Evolutionary conservation across 2,113 vertebrate genomes (phyloP), one percentile per base, ranked within the genome.

Genomic region (Leptobrachium leishanense): DNA sequence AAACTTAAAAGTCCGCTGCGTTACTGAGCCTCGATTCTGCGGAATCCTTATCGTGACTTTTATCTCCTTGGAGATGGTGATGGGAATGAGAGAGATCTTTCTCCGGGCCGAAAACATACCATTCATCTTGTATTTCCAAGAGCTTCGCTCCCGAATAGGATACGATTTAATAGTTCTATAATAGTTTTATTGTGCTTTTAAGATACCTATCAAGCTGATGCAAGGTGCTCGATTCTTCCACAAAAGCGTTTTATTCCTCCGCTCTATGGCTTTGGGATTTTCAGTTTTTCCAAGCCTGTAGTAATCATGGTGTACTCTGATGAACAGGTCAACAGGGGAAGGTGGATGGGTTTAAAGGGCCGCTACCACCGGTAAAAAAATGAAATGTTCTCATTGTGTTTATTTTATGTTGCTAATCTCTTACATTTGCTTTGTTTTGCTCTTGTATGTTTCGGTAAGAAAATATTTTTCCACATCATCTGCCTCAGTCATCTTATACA

Each of bases 51-150:
- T 84, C 79, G 72, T 41, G 79, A 74, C 6, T 44, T 82, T 79
- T 78, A 59, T 82, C 82, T 84, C 83, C 7, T 64, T 10, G 77
- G 79, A 83, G 82, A 31, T 82, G 63, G 54, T 82, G 59, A 71
- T 54, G 76, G 68, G 10, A 9, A 78, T 79, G 59, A 83, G 82
- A 83, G 75, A 77, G 65, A 82, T 70, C 41, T 77, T 68, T 81
- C 76, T 81, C 66, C 12, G 73, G 75, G 31, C 62, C 85, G 31
- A 72, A 81, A 73, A 79, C 53, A 50, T 3, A 72, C 41, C 3
- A 82, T 79, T 53, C 31, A 46, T 69, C 64, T 74, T 82, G 13
- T 76, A 84, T 77, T 83, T 77, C 54, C 72, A 64, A 79, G 31
- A 44, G 63, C 59, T 6, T 64, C 0, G 10, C 40, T 73, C 80